phyloP scores from a whole-genome alignment of 1,140 invertebrate species.

The Apis cerana region DNA sequence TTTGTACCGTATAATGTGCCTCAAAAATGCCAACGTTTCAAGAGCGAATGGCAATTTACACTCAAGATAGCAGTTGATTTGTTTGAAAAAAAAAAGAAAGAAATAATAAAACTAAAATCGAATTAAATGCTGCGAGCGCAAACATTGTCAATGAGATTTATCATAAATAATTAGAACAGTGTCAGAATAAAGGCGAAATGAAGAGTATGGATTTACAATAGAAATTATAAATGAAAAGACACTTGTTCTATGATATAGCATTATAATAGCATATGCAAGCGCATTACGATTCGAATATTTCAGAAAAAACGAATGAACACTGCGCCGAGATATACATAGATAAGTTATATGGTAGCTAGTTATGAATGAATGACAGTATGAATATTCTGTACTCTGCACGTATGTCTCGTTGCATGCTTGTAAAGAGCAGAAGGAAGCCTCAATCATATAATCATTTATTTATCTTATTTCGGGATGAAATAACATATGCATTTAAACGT shows the following conservation, averaged over 20 bases:
- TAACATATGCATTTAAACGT: conserved; percentile 21
- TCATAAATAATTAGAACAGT: background rate
- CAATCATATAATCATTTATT: conserved; percentile 40
- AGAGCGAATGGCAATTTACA: conserved; percentile 12
- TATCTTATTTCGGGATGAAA: conserved; percentile 21
- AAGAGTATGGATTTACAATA: background rate
- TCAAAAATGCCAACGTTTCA: conserved; percentile 24
- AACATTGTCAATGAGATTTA: conserved; percentile 20
- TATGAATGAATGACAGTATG: conserved; percentile 42
- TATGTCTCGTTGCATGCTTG: conserved; percentile 44
- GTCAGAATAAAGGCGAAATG: background rate
- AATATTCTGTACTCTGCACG: conserved; percentile 46
- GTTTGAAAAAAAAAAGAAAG: conserved; percentile 11
- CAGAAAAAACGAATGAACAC: conserved; percentile 25
- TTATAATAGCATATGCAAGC: conserved; percentile 38
- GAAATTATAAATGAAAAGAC: conserved; percentile 36
- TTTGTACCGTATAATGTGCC: conserved; percentile 38
- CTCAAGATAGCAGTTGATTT: conserved; percentile 4
- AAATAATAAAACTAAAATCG: conserved; percentile 1
- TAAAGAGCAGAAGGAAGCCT: conserved; percentile 16
- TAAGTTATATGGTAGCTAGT: conserved; percentile 45
- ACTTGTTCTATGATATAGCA: conserved; percentile 44
- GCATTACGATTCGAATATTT: conserved; percentile 35
- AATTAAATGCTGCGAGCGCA: conserved; percentile 20
- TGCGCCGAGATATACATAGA: conserved; percentile 34